Evolutionary conservation across 2,797 vertebrate species (phyloP).

Genomic region (Argyrosomus regius): DNA sequence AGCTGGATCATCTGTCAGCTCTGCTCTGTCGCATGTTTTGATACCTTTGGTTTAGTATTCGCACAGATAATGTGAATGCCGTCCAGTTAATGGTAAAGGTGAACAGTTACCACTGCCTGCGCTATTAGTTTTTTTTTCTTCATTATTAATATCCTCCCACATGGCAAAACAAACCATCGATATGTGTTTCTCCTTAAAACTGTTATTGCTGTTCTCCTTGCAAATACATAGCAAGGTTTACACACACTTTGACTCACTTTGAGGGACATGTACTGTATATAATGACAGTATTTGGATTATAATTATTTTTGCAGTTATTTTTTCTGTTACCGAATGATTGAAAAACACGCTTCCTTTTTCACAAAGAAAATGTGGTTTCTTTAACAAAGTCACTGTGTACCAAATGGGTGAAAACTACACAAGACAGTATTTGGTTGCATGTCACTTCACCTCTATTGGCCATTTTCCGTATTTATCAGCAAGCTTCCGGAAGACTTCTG

Average conservation of each 20-base stretch:
- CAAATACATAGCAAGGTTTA: background rate
- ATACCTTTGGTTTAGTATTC: background rate
- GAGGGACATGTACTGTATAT: too few species aligned
- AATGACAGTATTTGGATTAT: too few species aligned
- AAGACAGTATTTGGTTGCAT: too few species aligned
- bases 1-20: background rate
- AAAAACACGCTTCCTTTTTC: background rate
- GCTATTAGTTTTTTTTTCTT: background rate
- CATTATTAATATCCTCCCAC: background rate
- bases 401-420: background rate
- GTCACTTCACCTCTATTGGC: background rate
- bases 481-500: background rate
- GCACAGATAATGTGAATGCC: constrained; percentile 3
- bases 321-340: background rate
- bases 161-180: background rate
- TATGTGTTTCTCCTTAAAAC: background rate
- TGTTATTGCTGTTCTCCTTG: background rate
- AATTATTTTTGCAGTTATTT: background rate
- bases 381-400: background rate
- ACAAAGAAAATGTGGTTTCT: background rate
- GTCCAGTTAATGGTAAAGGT: background rate
- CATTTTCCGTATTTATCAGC: background rate
- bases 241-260: background rate
- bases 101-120: background rate
- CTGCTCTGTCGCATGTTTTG: background rate